phyloP scores from a whole-genome alignment of 2,888 invertebrate species.

The Amorpha juglandis region DNA sequence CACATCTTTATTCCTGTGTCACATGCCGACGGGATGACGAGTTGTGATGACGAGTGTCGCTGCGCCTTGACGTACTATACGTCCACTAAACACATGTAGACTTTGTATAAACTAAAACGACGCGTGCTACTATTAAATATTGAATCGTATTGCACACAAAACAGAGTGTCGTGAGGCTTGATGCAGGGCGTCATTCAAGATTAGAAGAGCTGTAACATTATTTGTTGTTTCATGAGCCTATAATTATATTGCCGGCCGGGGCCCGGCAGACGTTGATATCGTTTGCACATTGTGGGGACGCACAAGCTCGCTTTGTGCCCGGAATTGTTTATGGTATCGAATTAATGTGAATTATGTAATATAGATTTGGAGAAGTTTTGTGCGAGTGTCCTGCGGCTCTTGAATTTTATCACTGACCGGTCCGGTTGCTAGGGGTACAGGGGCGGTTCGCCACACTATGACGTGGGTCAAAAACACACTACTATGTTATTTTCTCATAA shows the following conservation, averaged over 20 bases:
- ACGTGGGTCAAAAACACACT: neutral
- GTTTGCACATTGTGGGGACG: constrained; percentile 6
- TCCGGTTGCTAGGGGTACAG: constrained; percentile 23
- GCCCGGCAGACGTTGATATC: constrained; percentile 7
- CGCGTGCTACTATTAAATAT: neutral
- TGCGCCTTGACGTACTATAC: neutral
- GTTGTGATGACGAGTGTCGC: neutral
- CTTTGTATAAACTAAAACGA: neutral
- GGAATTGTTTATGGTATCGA: constrained; percentile 2
- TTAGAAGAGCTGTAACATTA: neutral
- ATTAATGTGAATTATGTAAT: constrained; percentile 23
- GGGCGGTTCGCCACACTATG: neutral
- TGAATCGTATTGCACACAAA: neutral
- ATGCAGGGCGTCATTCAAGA: neutral
- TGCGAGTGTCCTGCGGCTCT: constrained; percentile 23
- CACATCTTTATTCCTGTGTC: constrained; percentile 20
- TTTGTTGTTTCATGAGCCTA: constrained; percentile 9
- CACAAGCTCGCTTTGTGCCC: neutral
- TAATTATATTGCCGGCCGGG: neutral
- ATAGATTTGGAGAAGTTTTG: constrained; percentile 25
- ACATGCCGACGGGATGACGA: constrained; percentile 18
- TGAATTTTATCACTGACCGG: constrained; percentile 20
- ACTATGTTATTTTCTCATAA: neutral
- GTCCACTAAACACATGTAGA: neutral
- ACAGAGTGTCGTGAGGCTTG: neutral